Percentiles rank a stretch among this genome's conserved stretches.
Conservation (phyloP, 2,888 invertebrate genomes). For the Arctia plantaginis region DNA sequence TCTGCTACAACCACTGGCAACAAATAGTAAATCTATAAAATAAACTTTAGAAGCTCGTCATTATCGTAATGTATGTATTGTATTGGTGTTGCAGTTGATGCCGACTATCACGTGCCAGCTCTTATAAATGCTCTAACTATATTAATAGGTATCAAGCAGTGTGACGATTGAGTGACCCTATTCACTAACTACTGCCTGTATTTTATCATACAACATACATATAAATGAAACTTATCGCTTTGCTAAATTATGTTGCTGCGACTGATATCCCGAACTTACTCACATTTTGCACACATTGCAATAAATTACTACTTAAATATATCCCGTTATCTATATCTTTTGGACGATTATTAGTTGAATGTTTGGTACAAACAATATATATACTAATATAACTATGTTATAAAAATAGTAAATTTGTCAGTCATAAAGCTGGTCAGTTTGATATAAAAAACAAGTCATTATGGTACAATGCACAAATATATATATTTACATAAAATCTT, state of each 20-base stretch:
- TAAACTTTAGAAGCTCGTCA: conserved; percentile 24
- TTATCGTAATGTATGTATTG: conserved; percentile 46
- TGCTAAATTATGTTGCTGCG: neutral
- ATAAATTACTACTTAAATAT: neutral
- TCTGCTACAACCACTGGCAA: too few species aligned
- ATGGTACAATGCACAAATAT: too few species aligned
- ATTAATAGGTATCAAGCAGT: conserved; percentile 86
- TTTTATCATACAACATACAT: neutral
- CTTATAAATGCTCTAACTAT: conserved; percentile 91
- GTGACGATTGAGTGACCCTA: conserved; percentile 63
- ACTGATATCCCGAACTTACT: neutral
- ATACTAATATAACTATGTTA: too few species aligned
- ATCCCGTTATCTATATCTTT: neutral
- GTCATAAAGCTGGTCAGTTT: too few species aligned
- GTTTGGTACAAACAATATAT: too few species aligned
- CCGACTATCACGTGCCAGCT: conserved; percentile 90
- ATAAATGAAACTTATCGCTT: conserved; percentile 7
- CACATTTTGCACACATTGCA: neutral
- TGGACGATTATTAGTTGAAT: neutral
- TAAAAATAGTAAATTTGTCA: too few species aligned
- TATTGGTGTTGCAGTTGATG: conserved; percentile 88
- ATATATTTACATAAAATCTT: too few species aligned
- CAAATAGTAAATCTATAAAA: neutral
- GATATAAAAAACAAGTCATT: too few species aligned
- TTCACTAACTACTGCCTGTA: conserved; percentile 55